Conservation (phyloP, 2,888 invertebrate genomes). For the Mythimna ferrago region DNA sequence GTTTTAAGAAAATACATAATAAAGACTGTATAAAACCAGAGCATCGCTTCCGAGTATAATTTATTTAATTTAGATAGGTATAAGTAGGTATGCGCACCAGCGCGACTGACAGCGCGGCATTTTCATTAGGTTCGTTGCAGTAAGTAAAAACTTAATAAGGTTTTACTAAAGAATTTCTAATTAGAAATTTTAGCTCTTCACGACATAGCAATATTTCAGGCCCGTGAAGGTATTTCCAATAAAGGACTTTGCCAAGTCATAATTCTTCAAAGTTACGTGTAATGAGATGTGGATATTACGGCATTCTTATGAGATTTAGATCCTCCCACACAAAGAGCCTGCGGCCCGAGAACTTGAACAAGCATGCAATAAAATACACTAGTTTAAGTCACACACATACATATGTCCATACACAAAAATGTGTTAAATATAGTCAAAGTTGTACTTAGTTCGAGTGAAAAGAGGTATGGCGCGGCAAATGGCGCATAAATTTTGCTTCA, state of each 20-base stretch:
- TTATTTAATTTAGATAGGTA: constrained; percentile 70
- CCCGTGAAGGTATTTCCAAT: constrained; percentile 90
- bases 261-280: constrained; percentile 90
- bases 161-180: constrained; percentile 90
- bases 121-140: constrained; percentile 88
- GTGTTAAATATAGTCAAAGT: constrained; percentile 76
- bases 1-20: constrained; percentile 52
- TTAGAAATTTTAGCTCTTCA: constrained; percentile 90
- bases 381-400: constrained; percentile 60
- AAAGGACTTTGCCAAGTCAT: constrained; percentile 91
- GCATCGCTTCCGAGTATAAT: constrained; percentile 63
- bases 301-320: constrained; percentile 87
- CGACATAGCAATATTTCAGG: constrained; percentile 90
- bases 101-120: constrained; percentile 83
- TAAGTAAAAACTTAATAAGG: constrained; percentile 90
- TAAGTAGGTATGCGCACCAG: constrained; percentile 38
- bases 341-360: constrained; percentile 59
- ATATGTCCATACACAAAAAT: constrained; percentile 63
- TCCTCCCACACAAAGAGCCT: constrained; percentile 72
- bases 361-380: constrained; percentile 57
- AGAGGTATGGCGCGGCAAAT: constrained; percentile 81
- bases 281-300: constrained; percentile 90
- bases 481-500: constrained; percentile 85
- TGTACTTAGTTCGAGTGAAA: constrained; percentile 77
- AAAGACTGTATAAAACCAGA: constrained; percentile 60